Conservation (phyloP, 1,140 invertebrate genomes). For the Heliothis virescens region DNA sequence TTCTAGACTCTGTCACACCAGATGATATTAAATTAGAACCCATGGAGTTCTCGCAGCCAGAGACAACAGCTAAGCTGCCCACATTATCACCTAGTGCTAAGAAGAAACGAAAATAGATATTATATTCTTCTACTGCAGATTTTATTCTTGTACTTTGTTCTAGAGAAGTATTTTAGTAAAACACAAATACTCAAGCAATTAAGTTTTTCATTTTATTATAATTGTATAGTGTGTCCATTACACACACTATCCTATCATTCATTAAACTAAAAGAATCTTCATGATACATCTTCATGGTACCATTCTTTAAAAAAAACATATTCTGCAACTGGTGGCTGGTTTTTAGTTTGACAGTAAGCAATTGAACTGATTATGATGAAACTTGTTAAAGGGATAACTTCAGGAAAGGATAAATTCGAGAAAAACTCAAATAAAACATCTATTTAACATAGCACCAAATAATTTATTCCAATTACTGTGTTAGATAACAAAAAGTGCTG, state of each 20-base stretch:
- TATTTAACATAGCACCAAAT: slow-evolving; percentile 77
- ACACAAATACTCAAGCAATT: not conserved
- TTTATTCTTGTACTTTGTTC: slow-evolving; percentile 8
- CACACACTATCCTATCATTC: too few relatives aligned
- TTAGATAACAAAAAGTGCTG: slow-evolving; percentile 50
- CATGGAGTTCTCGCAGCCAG: slow-evolving; percentile 78
- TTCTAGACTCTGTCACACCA: slow-evolving; percentile 74
- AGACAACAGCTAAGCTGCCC: slow-evolving; percentile 70
- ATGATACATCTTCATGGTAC: too few relatives aligned
- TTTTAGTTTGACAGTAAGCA: too few relatives aligned
- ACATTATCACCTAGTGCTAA: slow-evolving; percentile 78
- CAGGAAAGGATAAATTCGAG: too few relatives aligned
- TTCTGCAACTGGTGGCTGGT: too few relatives aligned
- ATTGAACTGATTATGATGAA: too few relatives aligned
- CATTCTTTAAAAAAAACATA: too few relatives aligned
- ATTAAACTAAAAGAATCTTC: too few relatives aligned
- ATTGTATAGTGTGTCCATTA: too few relatives aligned
- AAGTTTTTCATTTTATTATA: too few relatives aligned
- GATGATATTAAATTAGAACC: slow-evolving; percentile 80
- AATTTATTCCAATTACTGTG: slow-evolving; percentile 68
- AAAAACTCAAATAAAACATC: slow-evolving; percentile 59
- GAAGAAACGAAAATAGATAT: slow-evolving; percentile 80
- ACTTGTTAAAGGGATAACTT: too few relatives aligned
- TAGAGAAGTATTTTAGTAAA: not conserved
- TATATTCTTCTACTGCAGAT: not conserved